Base-by-base conservation (phyloP, 2,888 invertebrate genomes). In the Dolichopus griseipennis region DNA sequence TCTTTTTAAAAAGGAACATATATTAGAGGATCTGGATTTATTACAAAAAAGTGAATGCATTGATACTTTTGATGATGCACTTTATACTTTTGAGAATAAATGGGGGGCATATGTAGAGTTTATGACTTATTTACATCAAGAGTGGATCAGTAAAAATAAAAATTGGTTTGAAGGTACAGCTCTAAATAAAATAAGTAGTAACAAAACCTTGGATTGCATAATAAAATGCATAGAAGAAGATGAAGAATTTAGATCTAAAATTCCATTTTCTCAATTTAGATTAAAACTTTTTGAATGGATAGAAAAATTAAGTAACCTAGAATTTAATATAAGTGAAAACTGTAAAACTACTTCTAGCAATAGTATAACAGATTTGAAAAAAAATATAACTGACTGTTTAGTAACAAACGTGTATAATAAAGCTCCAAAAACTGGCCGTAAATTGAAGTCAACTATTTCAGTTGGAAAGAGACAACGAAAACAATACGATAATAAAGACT, bases 121-220 rank as follows among this genome's bases (percentile, higher is more conserved):
- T 62, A 62, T 62, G 7, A 62, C 62, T 1, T 62, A 62, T 12
- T 62, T 62, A 10, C 62, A 62, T 62, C 62, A 62, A 22, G 62
- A 62, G 9, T 62, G 62, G 62, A 22, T 62, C 1, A 22, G 1
- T 8, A 12, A 22, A 62, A 22, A 22, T 62, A 10, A 12, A 7
- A 21, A 62, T 21, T 62, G 62, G 62, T 62, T 5, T 22, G 62
- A 62, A 62, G 62, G 62, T 10, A 22, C 22, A 9, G 7, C 20
- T 10, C 2, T 18, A 22, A 22, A 1, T 22, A 22, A 10, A 22
- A 21, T 10, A 62, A 62, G 22, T 12, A 22, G 9, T 22, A 62
- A 62, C 22, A 22, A 20, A 5, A 6, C 22, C 3, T 21, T 62
- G 8, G 21, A 21, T 22, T 7, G 12, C 1, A 22, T 22, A 62